Conservation (phyloP, 2,797 vertebrate species). For the Decapterus maruadsi region DNA sequence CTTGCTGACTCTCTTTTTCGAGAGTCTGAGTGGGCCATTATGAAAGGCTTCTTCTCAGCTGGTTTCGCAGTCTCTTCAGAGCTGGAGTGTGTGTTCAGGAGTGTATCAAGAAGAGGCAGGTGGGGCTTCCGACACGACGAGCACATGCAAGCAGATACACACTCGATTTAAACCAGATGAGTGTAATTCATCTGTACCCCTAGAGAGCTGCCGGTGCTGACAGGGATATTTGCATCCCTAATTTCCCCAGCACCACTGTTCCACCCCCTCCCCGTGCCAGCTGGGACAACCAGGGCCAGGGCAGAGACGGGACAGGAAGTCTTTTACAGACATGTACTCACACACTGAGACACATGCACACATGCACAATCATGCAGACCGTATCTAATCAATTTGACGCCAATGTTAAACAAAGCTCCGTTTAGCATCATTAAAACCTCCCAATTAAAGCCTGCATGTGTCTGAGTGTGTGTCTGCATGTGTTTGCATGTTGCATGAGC, state of each 20-base stretch:
- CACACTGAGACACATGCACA: slow-evolving; percentile 19
- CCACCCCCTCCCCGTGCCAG: slow-evolving; percentile 65
- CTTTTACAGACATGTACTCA: slow-evolving; percentile 42
- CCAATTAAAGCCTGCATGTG: slow-evolving; percentile 62
- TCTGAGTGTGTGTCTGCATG: slow-evolving; percentile 22
- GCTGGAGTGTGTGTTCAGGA: slow-evolving; percentile 42
- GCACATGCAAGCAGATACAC: slow-evolving; percentile 7
- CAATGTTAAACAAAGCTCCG: slow-evolving; percentile 80
- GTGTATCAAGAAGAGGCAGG: slow-evolving; percentile 51
- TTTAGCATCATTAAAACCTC: slow-evolving; percentile 81
- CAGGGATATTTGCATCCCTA: slow-evolving; percentile 85
- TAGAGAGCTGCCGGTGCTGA: slow-evolving; percentile 69
- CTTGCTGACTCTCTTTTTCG: slow-evolving; percentile 65
- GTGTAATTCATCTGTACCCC: slow-evolving; percentile 76
- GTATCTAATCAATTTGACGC: slow-evolving; percentile 83
- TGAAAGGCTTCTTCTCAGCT: slow-evolving; percentile 30
- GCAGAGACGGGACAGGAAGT: slow-evolving; percentile 72
- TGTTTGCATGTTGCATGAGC: slow-evolving; percentile 29
- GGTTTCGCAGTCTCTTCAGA: slow-evolving; percentile 49
- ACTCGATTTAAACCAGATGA: slow-evolving; percentile 73
- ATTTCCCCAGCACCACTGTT: slow-evolving; percentile 65
- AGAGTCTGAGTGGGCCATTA: slow-evolving; percentile 64
- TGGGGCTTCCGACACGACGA: slow-evolving; percentile 27
- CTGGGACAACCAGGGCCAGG: slow-evolving; percentile 74
- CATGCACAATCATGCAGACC: slow-evolving; percentile 49